A percentile compares a stretch with the other conserved stretches of the same genome.
Conservation (phyloP, 2,888 invertebrate genomes). For the Graphium colonna region DNA sequence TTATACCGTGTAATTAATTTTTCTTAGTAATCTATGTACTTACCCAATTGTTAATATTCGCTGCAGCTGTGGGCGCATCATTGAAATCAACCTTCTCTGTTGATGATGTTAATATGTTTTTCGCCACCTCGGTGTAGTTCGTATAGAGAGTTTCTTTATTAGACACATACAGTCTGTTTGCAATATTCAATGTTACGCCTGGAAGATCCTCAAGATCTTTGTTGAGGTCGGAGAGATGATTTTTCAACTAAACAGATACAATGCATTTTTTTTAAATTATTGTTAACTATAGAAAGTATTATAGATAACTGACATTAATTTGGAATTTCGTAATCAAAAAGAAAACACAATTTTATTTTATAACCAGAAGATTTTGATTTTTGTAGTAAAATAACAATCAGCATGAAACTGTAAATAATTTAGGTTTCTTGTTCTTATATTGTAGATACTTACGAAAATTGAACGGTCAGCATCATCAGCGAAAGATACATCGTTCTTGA, state of each 20-base stretch:
- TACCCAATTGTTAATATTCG: conserved; percentile 31
- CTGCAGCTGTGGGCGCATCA: neutral
- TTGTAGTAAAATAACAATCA: no score
- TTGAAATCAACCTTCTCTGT: conserved; percentile 45
- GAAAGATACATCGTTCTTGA: no score
- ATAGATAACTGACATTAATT: no score
- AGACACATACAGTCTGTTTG: conserved; percentile 82
- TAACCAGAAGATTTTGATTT: no score
- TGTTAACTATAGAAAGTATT: no score
- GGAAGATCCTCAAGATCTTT: conserved; percentile 23
- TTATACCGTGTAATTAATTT: no score
- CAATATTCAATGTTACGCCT: conserved; percentile 67
- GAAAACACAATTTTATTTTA: neutral
- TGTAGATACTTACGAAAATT: no score
- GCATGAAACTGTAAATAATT: no score
- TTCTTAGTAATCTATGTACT: conserved; percentile 3
- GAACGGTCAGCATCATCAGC: no score
- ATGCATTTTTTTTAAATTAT: no score
- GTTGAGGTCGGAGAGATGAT: conserved; percentile 3
- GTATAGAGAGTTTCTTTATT: conserved; percentile 50
- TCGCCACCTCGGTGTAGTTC: conserved; percentile 67
- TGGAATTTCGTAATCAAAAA: no score
- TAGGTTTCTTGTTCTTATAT: no score
- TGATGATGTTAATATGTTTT: conserved; percentile 75
- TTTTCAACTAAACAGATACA: conserved; percentile 1